Base-by-base conservation (phyloP, 2,888 invertebrate genomes). In the Diarsia brunnea region DNA sequence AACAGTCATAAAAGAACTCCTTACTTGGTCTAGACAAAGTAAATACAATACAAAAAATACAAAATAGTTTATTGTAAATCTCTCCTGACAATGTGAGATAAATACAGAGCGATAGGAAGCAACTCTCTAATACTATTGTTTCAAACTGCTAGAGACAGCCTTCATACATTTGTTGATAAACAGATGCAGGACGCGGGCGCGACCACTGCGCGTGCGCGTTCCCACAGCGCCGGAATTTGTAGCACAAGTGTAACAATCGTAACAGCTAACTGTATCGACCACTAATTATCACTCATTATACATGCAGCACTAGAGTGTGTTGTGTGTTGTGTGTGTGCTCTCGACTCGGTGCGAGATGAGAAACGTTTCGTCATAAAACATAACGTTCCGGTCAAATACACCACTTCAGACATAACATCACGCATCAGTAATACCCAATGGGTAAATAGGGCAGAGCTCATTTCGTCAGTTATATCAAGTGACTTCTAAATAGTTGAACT, bases 221-320 rank as follows among this genome's bases (percentile, higher is more conserved):
- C 86, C 77, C 86, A 85, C 86, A 74, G 63, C 38, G 72, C 75
- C 5, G 75, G 67, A 78, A 75, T 87, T 86, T 75, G 75, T 70
- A 31, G 60, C 45, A 72, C 38, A 72, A 81, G 64, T 79, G 86
- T 68, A 79, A 75, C 72, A 73, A 80, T 58, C 27, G 72, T 63
- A 63, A 63, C 61, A 24, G 60, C 51, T 74, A 74, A 82, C 79
- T 73, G 78, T 77, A 84, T 82, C 79, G 84, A 55, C 21, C 68
- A 65, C 72, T 84, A 67, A 84, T 85, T 85, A 85, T 70, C 87
- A 61, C 82, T 84, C 80, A 83, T 84, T 83, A 84, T 47, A 38
- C 76, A 82, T 81, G 76, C 67, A n/a, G 4, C 21, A 45, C 31
- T 27, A 19, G 14, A 31, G 76, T 16, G 5, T 16, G 14, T 55